Base-by-base conservation (phyloP, 53 echinoderm and acorn worm genomes). In the Henricia sp. region DNA sequence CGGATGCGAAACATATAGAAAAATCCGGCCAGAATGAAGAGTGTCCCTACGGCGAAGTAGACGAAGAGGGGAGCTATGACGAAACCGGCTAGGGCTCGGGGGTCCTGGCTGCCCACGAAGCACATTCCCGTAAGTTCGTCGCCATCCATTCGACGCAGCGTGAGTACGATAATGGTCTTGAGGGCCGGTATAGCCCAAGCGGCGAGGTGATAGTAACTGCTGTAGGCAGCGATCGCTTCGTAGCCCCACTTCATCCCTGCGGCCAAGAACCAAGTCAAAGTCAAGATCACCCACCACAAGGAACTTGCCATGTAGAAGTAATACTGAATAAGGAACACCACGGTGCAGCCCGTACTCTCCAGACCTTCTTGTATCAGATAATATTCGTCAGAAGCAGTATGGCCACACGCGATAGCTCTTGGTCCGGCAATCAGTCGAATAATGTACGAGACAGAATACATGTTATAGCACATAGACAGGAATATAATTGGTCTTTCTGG, bases 181-280 rank as follows among this genome's bases (percentile, higher is more conserved):
- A 91, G 82, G 25, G 96, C 96, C 10, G 96, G 96, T 11, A 92
- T 35, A 26, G 96, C 93, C 96, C 96, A 96, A n/a, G 96, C 96
- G 0, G 83, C 94, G 8, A 96, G 87, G 68, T 96, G 96, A 56
- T 93, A 96, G 73, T 96, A 96, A 70, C 96, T 96, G 72, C 96
- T 96, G 64, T 96, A 94, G 4, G 96, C 91, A 12, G 96, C 96
- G 54, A 96, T 96, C 36, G 96, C 96, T 52, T 96, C 96, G 72
- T 96, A 96, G 0, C 96, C 96, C 96, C 96, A 96, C 55, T 96
- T 96, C 96, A 96, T 96, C 43, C 96, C 96, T 0, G 96, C 94
- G 4, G 92, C 92, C 11, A 96, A 84, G 77, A 96, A 96, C 96
- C 93, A 96, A 21, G 96, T 94, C 67, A 96, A 59, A 33, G 96